Base-by-base conservation (phyloP, 2,888 invertebrate species). In the Mayetiola destructor region DNA sequence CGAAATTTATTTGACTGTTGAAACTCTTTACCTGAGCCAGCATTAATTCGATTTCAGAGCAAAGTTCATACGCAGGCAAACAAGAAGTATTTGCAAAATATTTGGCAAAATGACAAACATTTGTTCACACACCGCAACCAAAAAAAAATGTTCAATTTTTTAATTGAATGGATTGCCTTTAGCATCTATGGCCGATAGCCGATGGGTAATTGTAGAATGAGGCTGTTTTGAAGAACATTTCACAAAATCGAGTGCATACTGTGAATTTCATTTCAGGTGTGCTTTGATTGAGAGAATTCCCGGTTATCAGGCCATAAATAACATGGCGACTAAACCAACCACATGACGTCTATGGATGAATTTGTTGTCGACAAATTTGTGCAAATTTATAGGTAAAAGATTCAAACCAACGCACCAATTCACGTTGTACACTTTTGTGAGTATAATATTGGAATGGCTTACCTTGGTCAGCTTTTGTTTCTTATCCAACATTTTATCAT, bases 71-170 rank as follows among this genome's bases (percentile, higher is more conserved):
- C 48, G n/a, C 39, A 27, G 23, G 27, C 8, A 27, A 32, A 32
- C 14, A 27, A 27, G 27, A 48, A 27, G 27, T 40, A 16, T 27
- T 27, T 27, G 23, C 27, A 16, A 27, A 2, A 27, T 48, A 27
- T 27, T 48, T 48, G 48, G 48, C 48, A 48, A 14, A 48, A 48
- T 48, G 48, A 48, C 48, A 48, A 27, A n/a, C 39, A 39, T 16
- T 39, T 18, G 18, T 16, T 37, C 37, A 16, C n/a, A 4, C n/a
- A 37, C 4, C n/a, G 14, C 12, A 48, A n/a, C 2, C 2, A 48
- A 40, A 48, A 48, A 23, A 48, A 48, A 48, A 48, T 20, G 14
- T 27, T 48, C 48, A 14, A 48, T n/a, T 27, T 10, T 48, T 48
- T 48, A 48, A 48, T 48, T 48, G 48, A 48, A 48, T 48, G n/a